A percentile compares a stretch with the other conserved stretches of the same genome.
Evolutionary conservation across 2,797 vertebrate species (phyloP).

Genomic region (Sebastes ruberrimus): DNA sequence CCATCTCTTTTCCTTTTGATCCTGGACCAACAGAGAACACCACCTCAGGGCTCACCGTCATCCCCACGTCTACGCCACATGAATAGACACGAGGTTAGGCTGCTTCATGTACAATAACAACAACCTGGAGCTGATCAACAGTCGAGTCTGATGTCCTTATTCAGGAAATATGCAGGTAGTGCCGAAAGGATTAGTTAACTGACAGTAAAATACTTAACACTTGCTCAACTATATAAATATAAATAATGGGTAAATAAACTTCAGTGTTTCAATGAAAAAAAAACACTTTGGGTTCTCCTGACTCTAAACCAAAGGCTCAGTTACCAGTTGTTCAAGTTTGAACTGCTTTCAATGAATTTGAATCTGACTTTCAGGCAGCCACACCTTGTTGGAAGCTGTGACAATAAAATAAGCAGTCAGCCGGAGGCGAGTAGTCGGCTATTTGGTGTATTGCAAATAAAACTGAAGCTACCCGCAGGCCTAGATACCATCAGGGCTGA

Average conservation of each 20-base stretch:
- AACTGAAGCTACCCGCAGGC: neutral
- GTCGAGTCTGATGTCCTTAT: neutral
- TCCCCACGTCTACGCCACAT: neutral
- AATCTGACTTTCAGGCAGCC: neutral
- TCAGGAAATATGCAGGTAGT: neutral
- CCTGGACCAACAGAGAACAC: slow-evolving; percentile 5
- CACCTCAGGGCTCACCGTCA: neutral
- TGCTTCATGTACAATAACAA: neutral
- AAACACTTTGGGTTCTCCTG: too few species aligned
- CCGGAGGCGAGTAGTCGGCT: neutral
- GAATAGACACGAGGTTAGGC: neutral
- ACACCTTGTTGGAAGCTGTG: neutral
- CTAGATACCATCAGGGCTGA: neutral
- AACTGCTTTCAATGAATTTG: slow-evolving; percentile 9
- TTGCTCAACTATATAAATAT: neutral
- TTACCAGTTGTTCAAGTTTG: neutral
- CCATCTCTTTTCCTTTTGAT: slow-evolving; percentile 28
- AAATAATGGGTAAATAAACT: neutral
- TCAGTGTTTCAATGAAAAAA: neutral
- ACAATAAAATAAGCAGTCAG: neutral
- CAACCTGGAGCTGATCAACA: neutral
- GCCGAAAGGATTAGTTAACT: neutral
- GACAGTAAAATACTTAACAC: neutral
- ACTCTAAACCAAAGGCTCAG: neutral
- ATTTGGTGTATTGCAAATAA: neutral